Base-by-base conservation (phyloP, 2,888 invertebrate genomes). In the Morinoia aosen region DNA sequence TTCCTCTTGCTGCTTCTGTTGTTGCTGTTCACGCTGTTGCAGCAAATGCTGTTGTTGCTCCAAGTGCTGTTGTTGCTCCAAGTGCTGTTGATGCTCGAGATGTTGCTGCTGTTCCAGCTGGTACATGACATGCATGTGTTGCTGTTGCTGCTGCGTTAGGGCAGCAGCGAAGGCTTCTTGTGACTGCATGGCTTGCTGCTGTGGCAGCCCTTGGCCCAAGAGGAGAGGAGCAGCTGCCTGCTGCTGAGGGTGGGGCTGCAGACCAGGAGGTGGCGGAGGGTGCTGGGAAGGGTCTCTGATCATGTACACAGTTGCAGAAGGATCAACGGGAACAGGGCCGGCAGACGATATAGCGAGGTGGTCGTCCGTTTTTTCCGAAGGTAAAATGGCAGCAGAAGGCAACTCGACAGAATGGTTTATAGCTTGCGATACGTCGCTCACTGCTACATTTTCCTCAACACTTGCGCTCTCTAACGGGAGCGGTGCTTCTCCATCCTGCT, bases 61-160 rank as follows among this genome's bases (percentile, higher is more conserved):
- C 61, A n/a, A 58, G 25, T 88, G 95, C 61, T 88, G 95, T 88
- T 95, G 88, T 25, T 93, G 93, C 19, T 93, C 57, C 33, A 57
- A 12, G 8, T 90, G 90, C n/a, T n/a, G 39, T n/a, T n/a, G 33
- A 48, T 61, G 61, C 58, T 95, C 61, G 16, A 48, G n/a, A 16
- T 88, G 76, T 56, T 88, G 95, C 48, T 88, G 88, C 25, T 88
- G 95, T 88, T 88, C 76, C 76, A 76, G 95, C 56, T 95, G 95
- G 11, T 95, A 58, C 25, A n/a, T 95, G 8, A 76, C 39, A 58
- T 94, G 58, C 58, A 58, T 39, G 56, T 94, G 58, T 94, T 88
- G 95, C n/a, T 76, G 95, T 61, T 95, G 95, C 88, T 95, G 95
- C 56, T 95, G 95, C 10, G 61, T 95, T 0, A 76, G 40, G 19